Conservation (phyloP, 2,113 vertebrate species). For the Etheostoma spectabile region DNA sequence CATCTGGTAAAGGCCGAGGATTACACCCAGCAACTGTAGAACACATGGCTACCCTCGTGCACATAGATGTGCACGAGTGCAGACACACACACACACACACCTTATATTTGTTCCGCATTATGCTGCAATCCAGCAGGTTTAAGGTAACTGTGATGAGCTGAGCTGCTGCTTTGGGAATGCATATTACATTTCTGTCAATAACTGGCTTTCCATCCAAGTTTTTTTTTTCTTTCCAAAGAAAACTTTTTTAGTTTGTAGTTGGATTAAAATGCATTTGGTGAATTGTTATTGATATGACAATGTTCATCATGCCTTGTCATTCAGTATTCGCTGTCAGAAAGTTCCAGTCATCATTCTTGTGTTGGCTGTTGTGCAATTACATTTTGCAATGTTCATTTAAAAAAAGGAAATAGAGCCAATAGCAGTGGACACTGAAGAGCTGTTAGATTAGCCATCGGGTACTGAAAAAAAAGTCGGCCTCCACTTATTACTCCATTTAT, state of each 20-base stretch:
- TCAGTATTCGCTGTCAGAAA: slow-evolving; percentile 32
- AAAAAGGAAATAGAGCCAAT: not conserved
- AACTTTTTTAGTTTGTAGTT: not conserved
- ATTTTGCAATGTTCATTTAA: not conserved
- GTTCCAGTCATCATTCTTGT: slow-evolving; percentile 2
- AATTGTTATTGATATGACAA: slow-evolving; percentile 31
- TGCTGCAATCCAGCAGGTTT: slow-evolving; percentile 28
- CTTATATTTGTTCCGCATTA: slow-evolving; percentile 30
- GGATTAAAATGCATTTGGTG: slow-evolving; percentile 18
- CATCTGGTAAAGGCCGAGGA: slow-evolving; percentile 70
- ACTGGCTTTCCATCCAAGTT: slow-evolving; percentile 26
- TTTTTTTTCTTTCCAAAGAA: slow-evolving; percentile 34
- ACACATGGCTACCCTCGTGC: slow-evolving; percentile 60
- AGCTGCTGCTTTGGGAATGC: slow-evolving; percentile 43
- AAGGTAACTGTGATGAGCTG: slow-evolving; percentile 35
- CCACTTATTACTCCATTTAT: not conserved
- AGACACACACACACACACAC: slow-evolving; percentile 10
- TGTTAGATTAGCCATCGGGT: not conserved
- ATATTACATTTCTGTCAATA: slow-evolving; percentile 59
- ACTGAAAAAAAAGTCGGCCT: not conserved
- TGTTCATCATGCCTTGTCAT: slow-evolving; percentile 22
- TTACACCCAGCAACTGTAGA: slow-evolving; percentile 64
- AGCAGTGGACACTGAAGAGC: not conserved
- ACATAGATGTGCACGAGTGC: slow-evolving; percentile 21
- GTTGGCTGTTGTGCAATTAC: slow-evolving; percentile 1